phyloP scores from a whole-genome alignment of 2,888 invertebrate species.

The Rhagium mordax region DNA sequence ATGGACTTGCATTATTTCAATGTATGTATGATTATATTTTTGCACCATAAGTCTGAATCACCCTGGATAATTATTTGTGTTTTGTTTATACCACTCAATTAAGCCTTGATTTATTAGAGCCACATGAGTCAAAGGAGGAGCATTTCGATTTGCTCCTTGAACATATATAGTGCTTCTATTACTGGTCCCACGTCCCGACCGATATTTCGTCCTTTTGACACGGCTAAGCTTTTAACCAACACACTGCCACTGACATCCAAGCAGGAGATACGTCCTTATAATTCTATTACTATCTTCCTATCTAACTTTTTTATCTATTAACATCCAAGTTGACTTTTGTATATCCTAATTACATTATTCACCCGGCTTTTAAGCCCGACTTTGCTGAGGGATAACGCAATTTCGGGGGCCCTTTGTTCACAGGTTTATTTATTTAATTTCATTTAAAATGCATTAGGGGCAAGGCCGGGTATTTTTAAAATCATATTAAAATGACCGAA shows the following conservation, averaged over 20 bases:
- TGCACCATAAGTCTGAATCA: no score
- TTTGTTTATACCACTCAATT: not conserved
- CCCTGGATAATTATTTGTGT: no score
- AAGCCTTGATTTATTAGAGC: not conserved
- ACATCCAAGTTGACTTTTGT: constrained; percentile 67
- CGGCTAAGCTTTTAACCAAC: constrained; percentile 53
- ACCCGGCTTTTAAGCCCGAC: constrained; percentile 57
- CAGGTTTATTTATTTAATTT: constrained; percentile 48
- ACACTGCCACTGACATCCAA: constrained; percentile 49
- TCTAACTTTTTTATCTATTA: constrained; percentile 69
- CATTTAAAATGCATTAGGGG: constrained; percentile 37
- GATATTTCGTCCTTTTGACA: constrained; percentile 40
- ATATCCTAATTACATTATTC: constrained; percentile 66
- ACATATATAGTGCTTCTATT: not conserved
- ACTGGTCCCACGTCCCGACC: not conserved
- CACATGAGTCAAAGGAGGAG: not conserved
- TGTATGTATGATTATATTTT: no score
- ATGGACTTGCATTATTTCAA: no score
- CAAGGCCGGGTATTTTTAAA: constrained; percentile 27
- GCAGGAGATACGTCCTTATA: constrained; percentile 63
- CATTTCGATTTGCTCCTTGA: not conserved
- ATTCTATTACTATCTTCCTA: constrained; percentile 68
- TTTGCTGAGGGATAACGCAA: constrained; percentile 44
- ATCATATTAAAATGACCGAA: constrained; percentile 7
- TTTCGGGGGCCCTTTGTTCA: constrained; percentile 46